Evolutionary conservation across 2,113 vertebrate genomes (phyloP).

Genomic region (Pelobates fuscus): DNA sequence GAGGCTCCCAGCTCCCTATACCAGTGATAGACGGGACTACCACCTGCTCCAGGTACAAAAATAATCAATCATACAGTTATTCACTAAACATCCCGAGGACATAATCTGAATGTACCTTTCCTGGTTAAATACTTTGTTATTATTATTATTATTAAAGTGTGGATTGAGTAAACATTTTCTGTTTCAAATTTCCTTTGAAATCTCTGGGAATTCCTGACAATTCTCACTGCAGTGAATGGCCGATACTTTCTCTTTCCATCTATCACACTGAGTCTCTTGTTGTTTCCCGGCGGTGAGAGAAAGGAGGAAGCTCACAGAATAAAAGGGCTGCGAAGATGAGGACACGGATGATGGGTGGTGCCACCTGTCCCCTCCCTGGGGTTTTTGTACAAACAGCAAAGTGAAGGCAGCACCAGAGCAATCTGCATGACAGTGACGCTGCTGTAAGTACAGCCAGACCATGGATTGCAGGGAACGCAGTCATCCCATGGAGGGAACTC

Average conservation of each 20-base stretch:
- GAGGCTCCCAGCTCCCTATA: too few relatives aligned
- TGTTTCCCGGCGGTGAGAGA: neutral
- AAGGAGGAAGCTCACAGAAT: neutral
- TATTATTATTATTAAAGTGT: too few relatives aligned
- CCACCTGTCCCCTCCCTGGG: slow-evolving; percentile 29
- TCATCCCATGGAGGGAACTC: neutral
- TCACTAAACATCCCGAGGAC: too few relatives aligned
- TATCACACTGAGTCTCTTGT: neutral
- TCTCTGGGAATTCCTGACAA: too few relatives aligned
- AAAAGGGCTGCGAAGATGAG: neutral
- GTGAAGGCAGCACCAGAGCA: slow-evolving; percentile 16
- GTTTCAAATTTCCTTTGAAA: too few relatives aligned
- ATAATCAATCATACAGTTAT: too few relatives aligned
- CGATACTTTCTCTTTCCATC: neutral
- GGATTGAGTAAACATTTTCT: too few relatives aligned
- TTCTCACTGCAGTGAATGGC: too few relatives aligned
- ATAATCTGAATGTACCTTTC: too few relatives aligned
- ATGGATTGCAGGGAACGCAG: neutral
- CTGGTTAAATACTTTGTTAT: too few relatives aligned
- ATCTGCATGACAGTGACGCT: slow-evolving; percentile 42
- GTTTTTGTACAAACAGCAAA: neutral
- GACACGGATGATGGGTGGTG: slow-evolving; percentile 13
- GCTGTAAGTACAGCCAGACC: slow-evolving; percentile 32
- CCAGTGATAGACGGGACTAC: too few relatives aligned
- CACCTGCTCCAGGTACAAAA: too few relatives aligned